A percentile compares a stretch with the other conserved stretches of the same genome.
Evolutionary conservation across 1,140 invertebrate species (phyloP).

Genomic region (Drosophila suzukii): DNA sequence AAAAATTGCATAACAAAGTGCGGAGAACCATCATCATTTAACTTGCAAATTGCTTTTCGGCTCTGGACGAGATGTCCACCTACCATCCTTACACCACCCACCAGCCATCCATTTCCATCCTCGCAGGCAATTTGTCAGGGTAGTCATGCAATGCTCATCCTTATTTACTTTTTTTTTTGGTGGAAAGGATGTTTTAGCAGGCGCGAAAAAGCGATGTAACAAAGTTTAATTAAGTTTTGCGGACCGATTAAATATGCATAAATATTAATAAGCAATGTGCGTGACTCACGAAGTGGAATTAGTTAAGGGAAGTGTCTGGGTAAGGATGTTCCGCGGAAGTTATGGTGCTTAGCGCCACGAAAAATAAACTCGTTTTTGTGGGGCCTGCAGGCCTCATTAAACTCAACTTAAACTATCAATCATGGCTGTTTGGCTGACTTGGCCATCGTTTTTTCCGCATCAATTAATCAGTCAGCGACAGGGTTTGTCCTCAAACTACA

Average conservation of each 20-base stretch:
- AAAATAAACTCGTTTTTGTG: constrained; percentile 10
- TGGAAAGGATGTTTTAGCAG: not conserved
- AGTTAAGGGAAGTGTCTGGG: not conserved
- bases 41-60: constrained; percentile 59
- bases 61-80: constrained; percentile 14
- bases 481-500: not conserved
- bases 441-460: constrained; percentile 44
- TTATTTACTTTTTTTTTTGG: constrained; percentile 5
- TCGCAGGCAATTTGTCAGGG: constrained; percentile 50
- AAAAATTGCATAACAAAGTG: constrained; percentile 58
- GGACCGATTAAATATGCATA: constrained; percentile 57
- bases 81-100: not conserved
- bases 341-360: not conserved
- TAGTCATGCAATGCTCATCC: constrained; percentile 29
- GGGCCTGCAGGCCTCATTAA: constrained; percentile 60
- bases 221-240: constrained; percentile 64
- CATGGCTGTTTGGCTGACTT: constrained; percentile 42
- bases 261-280: constrained; percentile 49
- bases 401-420: constrained; percentile 68
- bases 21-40: constrained; percentile 42
- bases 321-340: not conserved
- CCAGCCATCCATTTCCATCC: constrained; percentile 15
- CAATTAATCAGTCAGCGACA: constrained; percentile 69
- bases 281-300: constrained; percentile 23
- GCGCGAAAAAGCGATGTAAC: constrained; percentile 13